Evolutionary conservation across 2,113 vertebrate genomes (phyloP), one percentile per base, ranked within the genome.

Genomic region (Oryzias woworae): DNA sequence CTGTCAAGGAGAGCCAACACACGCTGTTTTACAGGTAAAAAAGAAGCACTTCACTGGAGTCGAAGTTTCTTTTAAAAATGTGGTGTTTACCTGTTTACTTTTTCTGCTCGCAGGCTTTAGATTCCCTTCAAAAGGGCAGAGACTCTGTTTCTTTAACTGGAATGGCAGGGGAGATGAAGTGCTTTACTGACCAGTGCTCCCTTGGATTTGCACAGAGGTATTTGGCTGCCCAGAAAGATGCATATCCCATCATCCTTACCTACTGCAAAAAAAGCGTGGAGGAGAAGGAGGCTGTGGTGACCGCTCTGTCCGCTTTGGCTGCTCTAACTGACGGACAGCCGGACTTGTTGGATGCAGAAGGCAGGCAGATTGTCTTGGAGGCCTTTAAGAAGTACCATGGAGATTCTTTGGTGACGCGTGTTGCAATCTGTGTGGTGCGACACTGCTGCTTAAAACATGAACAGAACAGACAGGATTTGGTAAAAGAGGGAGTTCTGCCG

Each of bases 371-470:
- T 4, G 82, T 99, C 28, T 87, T 96, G 7, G 71, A 52, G 0
- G 75, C 82, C 0, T 76, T 98, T 15, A 71, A 69, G 5, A 83
- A 69, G 46, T 62, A 82, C 0, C 17, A 31, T 0, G 64, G 75
- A 0, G 81, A 92, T 0, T 75, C 87, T 0, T 77, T 80, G 0
- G 13, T 95, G 77, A 84, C 62, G 0, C 64, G 88, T 12, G 75
- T 81, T 0, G 92, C 74, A 3, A 42, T 96, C 1, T 90, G 91
- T 0, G 77, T 92, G 0, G 43, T 96, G 0, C 90, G 94, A 0
- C 90, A 94, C 0, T 93, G 89, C 73, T 96, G 95, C 64, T 81
- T 98, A 75, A 96, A 96, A 18, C 97, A 99, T 0, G 97, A 99
- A 87, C 93, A 88, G 75, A 98, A 98, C 69, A 77, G 96, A 3